Conservation (phyloP, 1,140 invertebrate species). For the Drosophila dunni region DNA sequence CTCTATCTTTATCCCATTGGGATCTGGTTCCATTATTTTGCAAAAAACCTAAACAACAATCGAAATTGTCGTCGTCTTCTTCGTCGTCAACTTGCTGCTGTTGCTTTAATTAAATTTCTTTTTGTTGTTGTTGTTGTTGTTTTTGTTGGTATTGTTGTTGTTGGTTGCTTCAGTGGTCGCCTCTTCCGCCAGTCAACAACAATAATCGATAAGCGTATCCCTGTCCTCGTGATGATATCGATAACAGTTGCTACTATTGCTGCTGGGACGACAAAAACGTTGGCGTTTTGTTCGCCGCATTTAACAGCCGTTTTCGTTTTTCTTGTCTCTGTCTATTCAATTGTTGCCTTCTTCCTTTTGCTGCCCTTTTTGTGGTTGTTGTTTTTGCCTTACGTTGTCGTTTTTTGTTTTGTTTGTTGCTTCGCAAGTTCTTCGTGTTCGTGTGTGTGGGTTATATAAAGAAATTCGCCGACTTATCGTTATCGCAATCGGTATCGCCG, state of each 20-base stretch:
- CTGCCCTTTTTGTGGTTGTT: slow-evolving; percentile 21
- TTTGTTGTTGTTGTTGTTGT: neutral
- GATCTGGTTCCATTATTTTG: slow-evolving; percentile 84
- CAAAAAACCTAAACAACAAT: slow-evolving; percentile 76
- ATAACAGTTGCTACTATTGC: slow-evolving; percentile 40
- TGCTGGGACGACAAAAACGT: slow-evolving; percentile 38
- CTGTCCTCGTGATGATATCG: slow-evolving; percentile 38
- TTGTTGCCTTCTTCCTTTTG: neutral
- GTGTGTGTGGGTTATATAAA: slow-evolving; percentile 42
- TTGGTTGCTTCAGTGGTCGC: slow-evolving; percentile 4
- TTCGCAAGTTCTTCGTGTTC: slow-evolving; percentile 26
- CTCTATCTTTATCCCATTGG: slow-evolving; percentile 84
- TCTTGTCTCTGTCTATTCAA: neutral
- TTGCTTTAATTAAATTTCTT: slow-evolving; percentile 6
- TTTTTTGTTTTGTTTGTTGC: slow-evolving; percentile 37
- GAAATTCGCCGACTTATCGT: slow-evolving; percentile 39
- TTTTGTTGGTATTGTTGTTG: neutral
- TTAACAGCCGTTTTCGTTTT: slow-evolving; percentile 52
- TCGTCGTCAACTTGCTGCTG: slow-evolving; percentile 38
- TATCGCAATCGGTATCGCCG: slow-evolving; percentile 46
- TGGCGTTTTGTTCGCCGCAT: slow-evolving; percentile 53
- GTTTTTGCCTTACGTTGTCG: slow-evolving; percentile 20
- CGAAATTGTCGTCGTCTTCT: slow-evolving; percentile 62
- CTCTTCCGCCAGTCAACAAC: slow-evolving; percentile 33
- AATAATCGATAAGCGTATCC: slow-evolving; percentile 25